These are phyloP conservation scores for Syngnathoides biaculeatus DNA, from an alignment of 2,113 vertebrate species.

Conservation along the genomic window DNA sequence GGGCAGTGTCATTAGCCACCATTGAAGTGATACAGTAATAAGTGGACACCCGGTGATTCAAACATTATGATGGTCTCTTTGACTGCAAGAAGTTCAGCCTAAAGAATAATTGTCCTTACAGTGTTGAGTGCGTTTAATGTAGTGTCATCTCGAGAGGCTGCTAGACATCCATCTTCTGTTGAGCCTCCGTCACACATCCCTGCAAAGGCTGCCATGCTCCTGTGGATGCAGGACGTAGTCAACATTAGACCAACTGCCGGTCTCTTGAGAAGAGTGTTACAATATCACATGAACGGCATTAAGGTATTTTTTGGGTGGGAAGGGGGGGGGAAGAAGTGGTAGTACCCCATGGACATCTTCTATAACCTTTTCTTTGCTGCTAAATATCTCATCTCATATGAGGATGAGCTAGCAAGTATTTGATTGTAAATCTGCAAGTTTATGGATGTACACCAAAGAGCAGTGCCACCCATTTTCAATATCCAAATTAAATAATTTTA, in stretches of 20 bases:
- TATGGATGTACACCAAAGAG: too few relatives aligned
- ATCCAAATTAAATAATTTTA: too few relatives aligned
- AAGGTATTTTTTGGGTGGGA: neutral
- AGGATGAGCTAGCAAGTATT: too few relatives aligned
- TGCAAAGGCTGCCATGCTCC: constrained; percentile 99
- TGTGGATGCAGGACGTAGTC: constrained; percentile 51
- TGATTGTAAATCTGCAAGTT: too few relatives aligned
- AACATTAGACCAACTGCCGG: neutral
- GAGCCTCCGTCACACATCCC: constrained; percentile 99
- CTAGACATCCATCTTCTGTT: constrained; percentile 94
- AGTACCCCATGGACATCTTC: neutral
- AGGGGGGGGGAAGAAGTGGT: too few relatives aligned
- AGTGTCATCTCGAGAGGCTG: constrained; percentile 95
- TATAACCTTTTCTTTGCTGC: too few relatives aligned
- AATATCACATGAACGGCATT: neutral
- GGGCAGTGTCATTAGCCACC: constrained; percentile 18
- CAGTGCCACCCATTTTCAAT: too few relatives aligned
- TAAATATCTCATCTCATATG: too few relatives aligned
- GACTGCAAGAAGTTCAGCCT: neutral
- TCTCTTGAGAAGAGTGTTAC: neutral
- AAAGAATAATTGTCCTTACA: constrained; percentile 73
- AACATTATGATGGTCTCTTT: neutral
- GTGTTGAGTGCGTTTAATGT: constrained; percentile 98
- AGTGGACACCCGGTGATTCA: neutral
- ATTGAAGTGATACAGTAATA: constrained; percentile 1